Percentiles rank a stretch among this genome's conserved stretches.
These are phyloP conservation scores for Tragelaphus oryx DNA, from an alignment of 2,797 vertebrate genomes.

Conservation along the genomic window DNA sequence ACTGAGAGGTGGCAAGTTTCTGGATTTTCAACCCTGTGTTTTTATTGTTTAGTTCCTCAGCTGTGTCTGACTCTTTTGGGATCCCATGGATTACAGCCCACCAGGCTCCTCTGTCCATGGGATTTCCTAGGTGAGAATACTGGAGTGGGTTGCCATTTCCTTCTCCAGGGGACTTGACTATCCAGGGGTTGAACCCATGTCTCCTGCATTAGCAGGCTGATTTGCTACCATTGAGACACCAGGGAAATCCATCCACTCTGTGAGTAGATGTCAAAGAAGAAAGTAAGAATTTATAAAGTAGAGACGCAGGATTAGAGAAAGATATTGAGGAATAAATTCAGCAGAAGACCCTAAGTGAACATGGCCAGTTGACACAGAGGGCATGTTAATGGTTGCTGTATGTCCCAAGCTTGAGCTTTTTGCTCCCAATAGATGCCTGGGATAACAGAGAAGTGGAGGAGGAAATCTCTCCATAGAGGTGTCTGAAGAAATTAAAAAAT, in stretches of 20 bases:
- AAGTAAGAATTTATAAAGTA: background rate
- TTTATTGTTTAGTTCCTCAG: background rate
- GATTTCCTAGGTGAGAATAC: background rate
- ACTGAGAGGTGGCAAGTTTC: background rate
- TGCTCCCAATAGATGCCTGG: background rate
- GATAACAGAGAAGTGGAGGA: conserved; percentile 17
- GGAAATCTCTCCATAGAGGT: conserved; percentile 10
- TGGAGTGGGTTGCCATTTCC: background rate
- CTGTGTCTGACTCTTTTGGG: background rate
- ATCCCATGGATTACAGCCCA: background rate
- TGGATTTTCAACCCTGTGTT: background rate
- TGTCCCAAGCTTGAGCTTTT: background rate
- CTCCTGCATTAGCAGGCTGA: background rate
- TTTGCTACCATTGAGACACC: background rate
- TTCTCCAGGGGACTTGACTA: background rate
- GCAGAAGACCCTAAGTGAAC: background rate
- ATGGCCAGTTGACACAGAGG: background rate
- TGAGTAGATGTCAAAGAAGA: conserved; percentile 7
- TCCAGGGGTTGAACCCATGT: background rate
- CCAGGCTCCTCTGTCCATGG: background rate
- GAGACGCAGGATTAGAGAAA: background rate
- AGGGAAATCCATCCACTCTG: background rate
- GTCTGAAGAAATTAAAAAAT: conserved; percentile 23
- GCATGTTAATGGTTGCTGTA: background rate
- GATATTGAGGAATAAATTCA: background rate